phyloP scores from a whole-genome alignment of 2,888 invertebrate genomes.

The Meghimatium bilineatum region DNA sequence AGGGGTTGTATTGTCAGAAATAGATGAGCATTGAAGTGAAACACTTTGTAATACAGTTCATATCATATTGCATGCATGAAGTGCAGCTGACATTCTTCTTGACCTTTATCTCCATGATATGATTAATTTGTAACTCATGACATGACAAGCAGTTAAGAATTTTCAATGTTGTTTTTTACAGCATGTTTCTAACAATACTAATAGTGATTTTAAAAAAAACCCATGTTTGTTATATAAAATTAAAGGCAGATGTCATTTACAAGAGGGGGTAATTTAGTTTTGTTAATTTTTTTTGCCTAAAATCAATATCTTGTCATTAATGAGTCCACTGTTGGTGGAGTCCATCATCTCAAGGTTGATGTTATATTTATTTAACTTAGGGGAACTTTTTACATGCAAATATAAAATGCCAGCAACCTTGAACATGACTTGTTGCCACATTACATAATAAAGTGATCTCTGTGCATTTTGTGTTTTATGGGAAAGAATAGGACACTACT shows the following conservation, averaged over 20 bases:
- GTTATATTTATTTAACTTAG: too few relatives aligned
- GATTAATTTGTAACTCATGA: neutral
- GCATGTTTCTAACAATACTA: slow-evolving; percentile 4
- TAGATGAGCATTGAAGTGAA: too few relatives aligned
- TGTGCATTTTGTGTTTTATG: too few relatives aligned
- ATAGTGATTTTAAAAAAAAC: neutral
- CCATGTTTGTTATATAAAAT: neutral
- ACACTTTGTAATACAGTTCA: too few relatives aligned
- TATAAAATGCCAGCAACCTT: too few relatives aligned
- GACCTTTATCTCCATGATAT: neutral
- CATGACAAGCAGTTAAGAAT: neutral
- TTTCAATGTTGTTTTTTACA: neutral
- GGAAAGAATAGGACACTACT: too few relatives aligned
- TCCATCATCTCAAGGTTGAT: neutral
- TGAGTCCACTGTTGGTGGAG: neutral
- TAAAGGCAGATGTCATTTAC: neutral
- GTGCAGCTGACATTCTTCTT: neutral
- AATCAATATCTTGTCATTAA: neutral
- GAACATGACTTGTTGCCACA: too few relatives aligned
- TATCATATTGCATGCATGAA: neutral
- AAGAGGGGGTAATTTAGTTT: neutral
- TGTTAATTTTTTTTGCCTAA: too few relatives aligned
- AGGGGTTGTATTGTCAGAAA: too few relatives aligned
- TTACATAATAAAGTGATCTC: too few relatives aligned
- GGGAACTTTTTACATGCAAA: too few relatives aligned